phyloP scores from a whole-genome alignment of 2,113 vertebrate species.

The Okapia johnstoni region DNA sequence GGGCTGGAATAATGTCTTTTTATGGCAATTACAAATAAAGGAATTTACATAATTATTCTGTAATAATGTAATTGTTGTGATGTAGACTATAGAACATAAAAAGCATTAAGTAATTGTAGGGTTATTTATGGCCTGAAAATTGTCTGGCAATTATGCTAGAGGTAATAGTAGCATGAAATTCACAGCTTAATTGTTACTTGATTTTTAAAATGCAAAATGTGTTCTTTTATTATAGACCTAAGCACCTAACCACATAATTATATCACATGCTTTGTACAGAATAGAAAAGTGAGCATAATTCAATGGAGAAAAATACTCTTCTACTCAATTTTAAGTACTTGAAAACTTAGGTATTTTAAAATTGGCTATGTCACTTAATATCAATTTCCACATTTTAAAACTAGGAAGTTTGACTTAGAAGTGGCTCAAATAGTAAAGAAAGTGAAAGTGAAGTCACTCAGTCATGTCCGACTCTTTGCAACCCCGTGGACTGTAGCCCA shows the following conservation, averaged over 20 bases:
- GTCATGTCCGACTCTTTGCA: too few species aligned
- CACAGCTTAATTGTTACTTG: conserved; percentile 66
- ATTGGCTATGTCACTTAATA: neutral
- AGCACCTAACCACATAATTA: conserved; percentile 38
- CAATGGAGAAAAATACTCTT: neutral
- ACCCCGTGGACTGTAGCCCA: too few species aligned
- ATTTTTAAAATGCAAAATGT: conserved; percentile 62
- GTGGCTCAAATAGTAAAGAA: neutral
- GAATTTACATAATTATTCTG: conserved; percentile 64
- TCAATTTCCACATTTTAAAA: neutral
- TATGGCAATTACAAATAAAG: conserved; percentile 59
- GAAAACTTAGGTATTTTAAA: conserved; percentile 11
- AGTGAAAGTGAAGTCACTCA: too few species aligned
- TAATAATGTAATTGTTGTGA: conserved; percentile 66
- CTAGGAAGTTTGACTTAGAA: neutral
- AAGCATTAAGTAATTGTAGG: conserved; percentile 56
- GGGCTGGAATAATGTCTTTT: neutral
- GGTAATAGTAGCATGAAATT: conserved; percentile 57
- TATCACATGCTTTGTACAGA: neutral
- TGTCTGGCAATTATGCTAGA: conserved; percentile 53
- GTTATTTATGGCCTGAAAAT: conserved; percentile 73
- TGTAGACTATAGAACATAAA: conserved; percentile 58
- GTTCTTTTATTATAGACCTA: conserved; percentile 43
- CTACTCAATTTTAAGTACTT: conserved; percentile 8
- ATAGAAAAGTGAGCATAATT: neutral